Evolutionary conservation across 2,888 invertebrate species (phyloP).

Genomic region (Hydrotaea cyrtoneurina): DNA sequence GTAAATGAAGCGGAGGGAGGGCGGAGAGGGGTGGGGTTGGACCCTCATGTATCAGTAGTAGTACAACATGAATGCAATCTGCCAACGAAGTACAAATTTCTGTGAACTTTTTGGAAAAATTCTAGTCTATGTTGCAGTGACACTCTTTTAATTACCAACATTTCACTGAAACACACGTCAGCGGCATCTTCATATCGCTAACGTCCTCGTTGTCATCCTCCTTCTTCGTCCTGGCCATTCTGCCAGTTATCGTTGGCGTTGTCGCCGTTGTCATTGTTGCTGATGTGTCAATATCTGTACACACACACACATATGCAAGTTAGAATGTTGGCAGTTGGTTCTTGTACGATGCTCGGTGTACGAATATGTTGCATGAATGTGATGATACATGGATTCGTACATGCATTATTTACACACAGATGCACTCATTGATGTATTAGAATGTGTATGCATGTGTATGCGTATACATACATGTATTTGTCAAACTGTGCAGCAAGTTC

Average conservation of each 20-base stretch:
- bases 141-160: constrained; percentile 65
- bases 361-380: constrained; percentile 12
- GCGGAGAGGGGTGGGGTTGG: too few relatives aligned
- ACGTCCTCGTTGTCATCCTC: background rate
- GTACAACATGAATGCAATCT: background rate
- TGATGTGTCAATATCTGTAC: constrained; percentile 54
- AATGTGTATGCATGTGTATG: constrained; percentile 17
- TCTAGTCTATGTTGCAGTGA: constrained; percentile 53
- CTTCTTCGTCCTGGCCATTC: background rate
- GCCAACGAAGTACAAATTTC: background rate
- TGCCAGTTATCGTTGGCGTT: constrained; percentile 23
- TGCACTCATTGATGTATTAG: constrained; percentile 23
- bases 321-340: constrained; percentile 29
- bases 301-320: background rate
- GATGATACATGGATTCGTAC: background rate
- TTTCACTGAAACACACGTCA: constrained; percentile 50
- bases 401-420: background rate
- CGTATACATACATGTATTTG: background rate
- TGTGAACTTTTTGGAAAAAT: constrained; percentile 50
- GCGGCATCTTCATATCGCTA: background rate
- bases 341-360: constrained; percentile 3
- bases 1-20: constrained; percentile 3
- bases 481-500: background rate
- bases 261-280: constrained; percentile 13
- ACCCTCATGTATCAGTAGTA: background rate